Evolutionary conservation across 2,797 vertebrate genomes (phyloP).

Genomic region (Myotis planiceps): DNA sequence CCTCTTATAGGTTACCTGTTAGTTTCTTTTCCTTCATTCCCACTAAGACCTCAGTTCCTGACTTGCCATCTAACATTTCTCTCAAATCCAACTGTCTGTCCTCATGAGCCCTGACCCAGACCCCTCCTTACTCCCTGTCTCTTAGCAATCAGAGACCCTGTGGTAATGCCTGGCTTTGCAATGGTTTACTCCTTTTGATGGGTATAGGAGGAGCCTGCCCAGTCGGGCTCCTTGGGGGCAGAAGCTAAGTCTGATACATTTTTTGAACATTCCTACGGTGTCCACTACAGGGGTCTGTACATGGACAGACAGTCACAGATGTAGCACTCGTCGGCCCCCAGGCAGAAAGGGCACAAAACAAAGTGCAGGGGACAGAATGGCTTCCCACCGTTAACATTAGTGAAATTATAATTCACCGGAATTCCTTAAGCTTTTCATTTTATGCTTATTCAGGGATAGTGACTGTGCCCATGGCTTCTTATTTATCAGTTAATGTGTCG

Average conservation of each 20-base stretch:
- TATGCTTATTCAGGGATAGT: conserved; percentile 19
- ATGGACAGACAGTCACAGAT: not conserved
- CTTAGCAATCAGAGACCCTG: not conserved
- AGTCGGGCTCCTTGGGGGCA: not conserved
- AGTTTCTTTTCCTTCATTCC: not conserved
- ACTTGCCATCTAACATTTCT: not conserved
- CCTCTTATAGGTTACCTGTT: not conserved
- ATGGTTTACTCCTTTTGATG: not conserved
- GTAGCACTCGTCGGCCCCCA: not conserved
- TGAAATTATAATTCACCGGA: not conserved
- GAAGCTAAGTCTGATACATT: not conserved
- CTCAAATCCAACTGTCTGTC: not conserved
- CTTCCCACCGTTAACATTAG: not conserved
- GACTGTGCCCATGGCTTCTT: not conserved
- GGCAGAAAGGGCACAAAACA: not conserved
- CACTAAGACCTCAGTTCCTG: not conserved
- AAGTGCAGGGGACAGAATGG: not conserved
- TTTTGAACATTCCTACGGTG: not conserved
- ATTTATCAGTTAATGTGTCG: conserved; percentile 59
- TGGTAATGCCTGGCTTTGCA: not conserved
- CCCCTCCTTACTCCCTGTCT: not conserved
- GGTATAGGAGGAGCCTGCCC: not conserved
- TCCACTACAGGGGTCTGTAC: not conserved
- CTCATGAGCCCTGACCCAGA: not conserved
- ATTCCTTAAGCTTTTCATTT: conserved; percentile 18